Conservation (phyloP, 2,888 invertebrate species). For the Phortica okadai region DNA sequence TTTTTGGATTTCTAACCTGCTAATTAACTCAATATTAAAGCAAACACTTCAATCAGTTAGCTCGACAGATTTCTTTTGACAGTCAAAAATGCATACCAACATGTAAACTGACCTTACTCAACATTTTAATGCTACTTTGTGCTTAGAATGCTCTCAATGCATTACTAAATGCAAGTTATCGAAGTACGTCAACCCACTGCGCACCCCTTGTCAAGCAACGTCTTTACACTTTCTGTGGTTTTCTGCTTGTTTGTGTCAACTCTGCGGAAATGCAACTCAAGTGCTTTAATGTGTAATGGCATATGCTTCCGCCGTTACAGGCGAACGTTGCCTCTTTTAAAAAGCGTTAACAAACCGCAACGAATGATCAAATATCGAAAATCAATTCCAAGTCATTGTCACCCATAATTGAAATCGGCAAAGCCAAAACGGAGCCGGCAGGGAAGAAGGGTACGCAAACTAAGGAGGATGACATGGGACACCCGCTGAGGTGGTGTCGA, state of each 20-base stretch:
- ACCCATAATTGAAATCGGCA: slow-evolving; percentile 66
- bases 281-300: slow-evolving; percentile 59
- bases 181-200: slow-evolving; percentile 42
- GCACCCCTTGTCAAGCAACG: slow-evolving; percentile 29
- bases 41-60: too few relatives aligned
- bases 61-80: too few relatives aligned
- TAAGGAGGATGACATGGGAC: slow-evolving; percentile 39
- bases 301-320: slow-evolving; percentile 49
- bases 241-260: slow-evolving; percentile 50
- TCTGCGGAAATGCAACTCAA: slow-evolving; percentile 60
- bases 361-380: slow-evolving; percentile 71
- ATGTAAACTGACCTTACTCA: not conserved
- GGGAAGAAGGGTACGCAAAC: slow-evolving; percentile 33
- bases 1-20: too few relatives aligned
- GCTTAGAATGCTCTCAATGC: slow-evolving; percentile 12
- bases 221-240: slow-evolving; percentile 38
- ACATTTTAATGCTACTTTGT: not conserved
- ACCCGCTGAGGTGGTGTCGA: slow-evolving; percentile 69
- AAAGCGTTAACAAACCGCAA: slow-evolving; percentile 70
- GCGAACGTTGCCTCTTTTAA: slow-evolving; percentile 48
- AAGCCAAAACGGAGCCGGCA: slow-evolving; percentile 39
- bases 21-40: too few relatives aligned
- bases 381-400: slow-evolving; percentile 69
- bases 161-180: slow-evolving; percentile 48
- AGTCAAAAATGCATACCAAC: too few relatives aligned